Conservation (phyloP, 2,888 invertebrate genomes). For the Pristionchus arcanus region DNA sequence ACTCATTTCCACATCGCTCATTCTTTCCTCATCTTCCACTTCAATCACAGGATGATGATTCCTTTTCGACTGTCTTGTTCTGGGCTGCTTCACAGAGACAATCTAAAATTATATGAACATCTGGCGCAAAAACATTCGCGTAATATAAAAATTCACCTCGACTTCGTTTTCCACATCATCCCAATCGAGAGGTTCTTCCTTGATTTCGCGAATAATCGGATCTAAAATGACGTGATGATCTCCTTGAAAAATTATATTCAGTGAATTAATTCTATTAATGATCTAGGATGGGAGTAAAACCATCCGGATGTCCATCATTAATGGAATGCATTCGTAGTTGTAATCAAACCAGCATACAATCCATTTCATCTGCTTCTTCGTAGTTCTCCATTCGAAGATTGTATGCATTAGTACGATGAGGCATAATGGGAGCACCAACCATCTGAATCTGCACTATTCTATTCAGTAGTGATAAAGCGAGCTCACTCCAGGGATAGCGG, state of each 20-base stretch:
- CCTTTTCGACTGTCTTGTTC: neutral
- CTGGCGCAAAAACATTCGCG: neutral
- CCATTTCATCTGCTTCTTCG: neutral
- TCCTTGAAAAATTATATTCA: neutral
- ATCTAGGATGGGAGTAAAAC: too few species aligned
- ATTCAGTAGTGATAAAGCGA: neutral
- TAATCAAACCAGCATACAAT: neutral
- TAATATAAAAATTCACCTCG: neutral
- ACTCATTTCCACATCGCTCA: conserved; percentile 4
- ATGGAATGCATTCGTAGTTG: neutral
- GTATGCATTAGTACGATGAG: neutral
- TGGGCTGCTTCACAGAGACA: neutral
- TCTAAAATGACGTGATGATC: neutral
- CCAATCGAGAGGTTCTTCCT: conserved; percentile 38
- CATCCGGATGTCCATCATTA: too few species aligned
- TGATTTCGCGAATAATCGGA: conserved; percentile 27
- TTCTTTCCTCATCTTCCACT: conserved; percentile 10
- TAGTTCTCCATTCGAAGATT: neutral
- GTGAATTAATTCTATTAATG: too few species aligned
- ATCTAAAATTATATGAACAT: neutral
- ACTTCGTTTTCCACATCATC: conserved; percentile 36
- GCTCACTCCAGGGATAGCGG: conserved; percentile 2
- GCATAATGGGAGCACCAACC: neutral
- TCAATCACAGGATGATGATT: neutral
- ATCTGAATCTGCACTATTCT: neutral